Evolutionary conservation across 2,113 vertebrate genomes (phyloP).

Genomic region (Fregetta grallaria): DNA sequence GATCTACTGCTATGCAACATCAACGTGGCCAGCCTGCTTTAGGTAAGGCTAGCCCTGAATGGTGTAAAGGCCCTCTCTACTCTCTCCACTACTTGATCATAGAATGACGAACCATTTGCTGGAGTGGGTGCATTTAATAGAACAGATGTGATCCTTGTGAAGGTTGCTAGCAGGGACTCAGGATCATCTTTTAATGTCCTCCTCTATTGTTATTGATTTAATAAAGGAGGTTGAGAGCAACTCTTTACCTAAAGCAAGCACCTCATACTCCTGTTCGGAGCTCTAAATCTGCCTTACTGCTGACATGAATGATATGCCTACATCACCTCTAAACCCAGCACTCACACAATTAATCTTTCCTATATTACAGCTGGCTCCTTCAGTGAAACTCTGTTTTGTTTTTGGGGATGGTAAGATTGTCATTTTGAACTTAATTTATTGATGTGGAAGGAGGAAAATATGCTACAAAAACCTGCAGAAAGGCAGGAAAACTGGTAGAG

Average conservation of each 20-base stretch:
- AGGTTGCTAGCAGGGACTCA: background rate
- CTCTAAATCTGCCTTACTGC: background rate
- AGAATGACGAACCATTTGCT: background rate
- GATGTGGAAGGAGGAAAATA: background rate
- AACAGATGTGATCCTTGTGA: background rate
- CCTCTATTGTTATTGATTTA: background rate
- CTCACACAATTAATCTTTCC: background rate
- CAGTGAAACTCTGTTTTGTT: background rate
- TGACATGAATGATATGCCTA: background rate
- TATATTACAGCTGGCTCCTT: background rate
- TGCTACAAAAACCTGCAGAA: background rate
- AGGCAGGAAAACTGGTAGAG: background rate
- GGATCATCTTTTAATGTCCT: background rate
- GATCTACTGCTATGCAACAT: background rate
- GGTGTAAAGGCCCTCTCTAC: background rate
- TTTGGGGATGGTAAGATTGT: background rate
- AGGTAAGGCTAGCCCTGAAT: background rate
- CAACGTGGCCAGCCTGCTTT: rapidly evolving
- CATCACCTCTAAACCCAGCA: background rate
- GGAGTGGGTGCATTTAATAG: background rate
- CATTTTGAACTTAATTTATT: background rate
- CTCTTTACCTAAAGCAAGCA: background rate
- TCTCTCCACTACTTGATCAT: background rate
- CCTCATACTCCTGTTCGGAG: background rate
- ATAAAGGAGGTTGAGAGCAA: background rate